These are phyloP conservation scores for Cephus sareptanus DNA, from an alignment of 2,888 invertebrate species.

Conservation along the genomic window DNA sequence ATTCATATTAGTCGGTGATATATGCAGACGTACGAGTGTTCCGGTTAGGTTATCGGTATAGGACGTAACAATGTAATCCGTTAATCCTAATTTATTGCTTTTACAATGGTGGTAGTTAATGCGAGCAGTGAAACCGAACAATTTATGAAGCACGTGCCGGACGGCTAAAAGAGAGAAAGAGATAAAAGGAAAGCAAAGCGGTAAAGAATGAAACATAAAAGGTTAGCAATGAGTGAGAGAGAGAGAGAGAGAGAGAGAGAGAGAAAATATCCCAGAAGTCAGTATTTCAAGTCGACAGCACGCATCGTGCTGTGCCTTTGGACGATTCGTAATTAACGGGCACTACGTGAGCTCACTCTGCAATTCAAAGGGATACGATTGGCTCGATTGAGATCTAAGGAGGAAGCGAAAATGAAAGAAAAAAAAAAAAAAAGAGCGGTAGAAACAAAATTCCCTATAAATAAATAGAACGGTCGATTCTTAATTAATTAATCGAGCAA, in stretches of 20 bases:
- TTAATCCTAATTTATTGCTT: constrained; percentile 22
- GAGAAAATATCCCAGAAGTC: not conserved
- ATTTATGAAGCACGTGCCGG: not conserved
- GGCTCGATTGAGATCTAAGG: not conserved
- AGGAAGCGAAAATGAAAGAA: not conserved
- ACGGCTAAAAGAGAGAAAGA: not conserved
- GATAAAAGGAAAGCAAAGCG: not conserved
- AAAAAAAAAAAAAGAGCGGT: not conserved
- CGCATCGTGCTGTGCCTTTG: not conserved
- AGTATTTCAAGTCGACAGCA: not conserved
- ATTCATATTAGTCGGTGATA: not conserved
- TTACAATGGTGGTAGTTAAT: constrained; percentile 13
- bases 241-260: not conserved
- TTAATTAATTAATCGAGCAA: not conserved
- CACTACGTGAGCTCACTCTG: not conserved
- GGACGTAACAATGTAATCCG: constrained; percentile 15
- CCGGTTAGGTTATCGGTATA: not conserved
- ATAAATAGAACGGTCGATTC: not conserved
- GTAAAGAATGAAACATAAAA: not conserved
- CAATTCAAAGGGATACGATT: not conserved
- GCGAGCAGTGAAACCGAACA: constrained; percentile 1
- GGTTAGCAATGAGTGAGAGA: not conserved
- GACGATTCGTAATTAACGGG: not conserved
- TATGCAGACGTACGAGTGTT: not conserved
- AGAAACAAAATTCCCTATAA: not conserved